Evolutionary conservation across 1,140 invertebrate species (phyloP).

Genomic region (Drosophila saltans): DNA sequence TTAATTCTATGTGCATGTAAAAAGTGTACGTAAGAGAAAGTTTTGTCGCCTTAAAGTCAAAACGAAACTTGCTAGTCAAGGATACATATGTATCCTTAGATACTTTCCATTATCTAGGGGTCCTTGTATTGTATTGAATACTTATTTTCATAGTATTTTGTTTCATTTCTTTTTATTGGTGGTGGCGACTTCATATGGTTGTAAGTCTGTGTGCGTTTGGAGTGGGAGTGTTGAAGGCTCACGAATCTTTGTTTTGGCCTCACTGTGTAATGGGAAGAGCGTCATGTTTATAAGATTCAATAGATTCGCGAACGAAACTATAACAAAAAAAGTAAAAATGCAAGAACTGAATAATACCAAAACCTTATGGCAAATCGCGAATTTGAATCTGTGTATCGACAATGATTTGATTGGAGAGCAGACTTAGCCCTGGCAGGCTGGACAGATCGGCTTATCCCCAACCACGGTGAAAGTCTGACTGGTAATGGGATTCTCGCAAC

Average conservation of each 20-base stretch:
- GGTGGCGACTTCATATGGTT: too few relatives aligned
- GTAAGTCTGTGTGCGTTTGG: too few relatives aligned
- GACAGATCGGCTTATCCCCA: constrained; percentile 85
- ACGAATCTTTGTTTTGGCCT: not conserved
- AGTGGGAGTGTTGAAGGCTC: not conserved
- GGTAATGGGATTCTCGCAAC: constrained; percentile 86
- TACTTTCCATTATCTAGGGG: too few relatives aligned
- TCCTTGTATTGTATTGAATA: too few relatives aligned
- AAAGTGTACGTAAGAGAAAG: too few relatives aligned
- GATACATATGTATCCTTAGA: too few relatives aligned
- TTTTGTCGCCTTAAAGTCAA: too few relatives aligned
- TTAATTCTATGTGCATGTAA: too few relatives aligned
- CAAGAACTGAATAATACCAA: constrained; percentile 29
- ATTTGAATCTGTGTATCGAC: too few relatives aligned
- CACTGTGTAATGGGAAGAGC: not conserved
- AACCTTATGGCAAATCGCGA: constrained; percentile 9
- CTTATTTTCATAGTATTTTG: too few relatives aligned
- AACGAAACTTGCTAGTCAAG: too few relatives aligned
- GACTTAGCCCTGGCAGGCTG: constrained; percentile 70
- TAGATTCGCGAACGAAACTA: constrained; percentile 13
- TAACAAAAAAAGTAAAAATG: constrained; percentile 36
- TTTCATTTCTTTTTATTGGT: too few relatives aligned
- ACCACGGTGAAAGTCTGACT: constrained; percentile 85
- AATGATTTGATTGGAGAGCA: not conserved
- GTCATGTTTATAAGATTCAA: not conserved